These are phyloP conservation scores for Furcifer pardalis DNA, from an alignment of 2,797 vertebrate species.

Conservation along the genomic window DNA sequence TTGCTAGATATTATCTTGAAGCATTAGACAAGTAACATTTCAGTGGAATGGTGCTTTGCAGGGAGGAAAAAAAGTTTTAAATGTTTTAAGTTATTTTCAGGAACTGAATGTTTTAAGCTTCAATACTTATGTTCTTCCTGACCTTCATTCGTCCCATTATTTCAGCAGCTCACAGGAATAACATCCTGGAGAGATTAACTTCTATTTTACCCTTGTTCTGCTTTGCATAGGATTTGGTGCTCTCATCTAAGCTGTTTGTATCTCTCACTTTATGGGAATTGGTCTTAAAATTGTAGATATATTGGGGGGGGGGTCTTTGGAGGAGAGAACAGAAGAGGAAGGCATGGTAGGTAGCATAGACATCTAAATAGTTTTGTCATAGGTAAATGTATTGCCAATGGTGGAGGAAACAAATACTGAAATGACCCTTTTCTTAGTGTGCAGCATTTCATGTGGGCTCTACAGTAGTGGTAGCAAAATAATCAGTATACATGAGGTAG, in stretches of 20 bases:
- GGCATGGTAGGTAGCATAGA: not conserved
- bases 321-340: not conserved
- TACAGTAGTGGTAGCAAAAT: too few species aligned
- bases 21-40: not conserved
- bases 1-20: not conserved
- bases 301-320: too few species aligned
- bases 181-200: constrained; percentile 7
- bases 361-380: not conserved
- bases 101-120: constrained; percentile 6
- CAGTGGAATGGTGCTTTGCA: not conserved
- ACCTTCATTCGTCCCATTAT: constrained; percentile 21
- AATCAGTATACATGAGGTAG: too few species aligned
- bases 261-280: not conserved
- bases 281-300: not conserved
- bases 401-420: too few species aligned
- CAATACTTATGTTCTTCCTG: not conserved
- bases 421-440: too few species aligned
- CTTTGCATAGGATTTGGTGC: constrained; percentile 14
- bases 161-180: not conserved
- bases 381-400: not conserved
- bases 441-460: too few species aligned
- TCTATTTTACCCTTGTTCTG: not conserved
- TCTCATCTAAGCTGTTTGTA: not conserved
- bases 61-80: too few species aligned
- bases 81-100: not conserved